Evolutionary conservation across 2,888 invertebrate genomes (phyloP).

Genomic region (Fragum whitleyi): DNA sequence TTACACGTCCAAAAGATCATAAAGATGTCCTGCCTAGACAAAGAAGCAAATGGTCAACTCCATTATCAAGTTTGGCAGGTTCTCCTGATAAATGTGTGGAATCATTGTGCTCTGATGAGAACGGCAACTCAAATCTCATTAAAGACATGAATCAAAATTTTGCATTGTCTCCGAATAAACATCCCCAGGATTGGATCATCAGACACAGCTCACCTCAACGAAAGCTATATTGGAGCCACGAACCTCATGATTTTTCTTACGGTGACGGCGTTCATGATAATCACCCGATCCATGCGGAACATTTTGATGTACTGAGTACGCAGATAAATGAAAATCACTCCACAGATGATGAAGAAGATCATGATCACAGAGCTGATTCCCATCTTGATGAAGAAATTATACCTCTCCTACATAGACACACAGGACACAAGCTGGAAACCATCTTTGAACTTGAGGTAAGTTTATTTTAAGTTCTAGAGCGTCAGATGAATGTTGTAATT

Average conservation of each 20-base stretch:
- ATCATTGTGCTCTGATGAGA: background rate
- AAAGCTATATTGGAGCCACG: background rate
- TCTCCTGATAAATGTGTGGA: background rate
- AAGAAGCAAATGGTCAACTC: background rate
- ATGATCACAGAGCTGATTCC: background rate
- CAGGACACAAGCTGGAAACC: background rate
- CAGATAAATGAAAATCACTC: background rate
- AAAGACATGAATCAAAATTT: background rate
- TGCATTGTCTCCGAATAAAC: background rate
- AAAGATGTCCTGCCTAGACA: background rate
- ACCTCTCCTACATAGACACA: background rate
- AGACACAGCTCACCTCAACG: background rate
- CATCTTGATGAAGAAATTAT: background rate
- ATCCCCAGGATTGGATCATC: background rate
- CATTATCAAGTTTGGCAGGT: background rate
- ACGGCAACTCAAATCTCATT: background rate
- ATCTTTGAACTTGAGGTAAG: background rate
- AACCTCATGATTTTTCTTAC: background rate
- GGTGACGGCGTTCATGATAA: background rate
- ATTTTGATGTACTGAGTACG: background rate
- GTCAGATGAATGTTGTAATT: no score
- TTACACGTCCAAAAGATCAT: background rate
- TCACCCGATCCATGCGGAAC: background rate
- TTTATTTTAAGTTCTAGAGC: no score
- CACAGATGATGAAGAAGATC: background rate